Conservation (phyloP, 2,113 vertebrate genomes). For the Polypterus senegalus region DNA sequence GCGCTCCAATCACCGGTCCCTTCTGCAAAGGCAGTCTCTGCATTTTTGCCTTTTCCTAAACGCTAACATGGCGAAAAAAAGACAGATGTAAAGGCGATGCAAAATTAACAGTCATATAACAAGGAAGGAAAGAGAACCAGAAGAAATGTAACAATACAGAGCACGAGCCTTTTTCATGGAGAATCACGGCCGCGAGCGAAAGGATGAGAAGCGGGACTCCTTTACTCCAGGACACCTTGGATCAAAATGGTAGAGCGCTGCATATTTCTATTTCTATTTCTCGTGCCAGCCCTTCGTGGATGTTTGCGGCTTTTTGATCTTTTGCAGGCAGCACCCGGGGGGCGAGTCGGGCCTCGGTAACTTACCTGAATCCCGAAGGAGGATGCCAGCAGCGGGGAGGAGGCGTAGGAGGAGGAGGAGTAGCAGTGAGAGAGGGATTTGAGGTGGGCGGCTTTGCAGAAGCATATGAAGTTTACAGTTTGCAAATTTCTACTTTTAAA, state of each 20-base stretch:
- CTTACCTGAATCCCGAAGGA: constrained; percentile 29
- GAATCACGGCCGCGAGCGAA: constrained; percentile 44
- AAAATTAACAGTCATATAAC: too few species aligned
- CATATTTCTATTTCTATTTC: constrained; percentile 26
- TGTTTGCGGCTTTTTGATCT: constrained; percentile 30
- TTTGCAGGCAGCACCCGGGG: constrained; percentile 21
- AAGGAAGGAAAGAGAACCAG: constrained; percentile 25
- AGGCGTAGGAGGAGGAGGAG: too few species aligned
- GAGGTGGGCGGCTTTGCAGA: too few species aligned
- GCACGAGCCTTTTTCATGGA: constrained; percentile 51
- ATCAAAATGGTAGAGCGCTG: constrained; percentile 63
- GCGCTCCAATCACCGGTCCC: constrained; percentile 74
- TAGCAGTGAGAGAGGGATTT: background rate
- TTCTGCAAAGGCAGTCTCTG: constrained; percentile 55
- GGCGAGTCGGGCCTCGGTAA: constrained; percentile 42
- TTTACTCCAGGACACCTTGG: constrained; percentile 50
- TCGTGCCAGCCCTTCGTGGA: background rate
- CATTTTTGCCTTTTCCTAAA: constrained; percentile 48
- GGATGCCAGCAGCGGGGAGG: background rate
- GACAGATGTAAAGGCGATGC: constrained; percentile 22
- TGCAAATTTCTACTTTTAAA: constrained; percentile 11
- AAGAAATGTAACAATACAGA: constrained; percentile 48
- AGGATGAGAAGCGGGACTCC: constrained; percentile 59
- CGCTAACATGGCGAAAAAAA: constrained; percentile 36
- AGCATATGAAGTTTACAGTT: constrained; percentile 43